phyloP scores from a whole-genome alignment of 2,797 vertebrate genomes.

The Yasuhikotakia modesta region DNA sequence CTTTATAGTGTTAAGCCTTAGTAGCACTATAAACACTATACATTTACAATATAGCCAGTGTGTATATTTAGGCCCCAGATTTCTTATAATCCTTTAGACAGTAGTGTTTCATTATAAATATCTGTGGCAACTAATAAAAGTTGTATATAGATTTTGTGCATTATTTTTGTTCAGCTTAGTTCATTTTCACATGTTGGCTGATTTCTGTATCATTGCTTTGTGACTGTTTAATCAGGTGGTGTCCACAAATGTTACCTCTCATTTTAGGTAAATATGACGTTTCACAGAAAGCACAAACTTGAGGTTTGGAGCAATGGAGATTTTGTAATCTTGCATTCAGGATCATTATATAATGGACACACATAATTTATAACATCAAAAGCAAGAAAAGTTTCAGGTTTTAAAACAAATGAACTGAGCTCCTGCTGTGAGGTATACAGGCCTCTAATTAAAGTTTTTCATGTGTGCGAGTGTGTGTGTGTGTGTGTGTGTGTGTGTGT shows the following conservation, averaged over 20 bases:
- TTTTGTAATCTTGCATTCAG: not conserved
- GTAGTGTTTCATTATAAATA: not conserved
- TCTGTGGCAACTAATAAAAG: not conserved
- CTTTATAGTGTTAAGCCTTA: conserved; percentile 7
- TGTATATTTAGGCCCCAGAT: not conserved
- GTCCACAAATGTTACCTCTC: not conserved
- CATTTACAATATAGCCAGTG: not conserved
- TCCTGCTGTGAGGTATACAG: conserved; percentile 45
- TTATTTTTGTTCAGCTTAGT: no score
- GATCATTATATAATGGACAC: not conserved
- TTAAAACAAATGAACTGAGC: conserved; percentile 18
- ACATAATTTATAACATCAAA: not conserved
- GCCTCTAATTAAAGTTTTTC: conserved; percentile 67
- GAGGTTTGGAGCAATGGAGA: not conserved
- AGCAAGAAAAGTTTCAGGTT: not conserved
- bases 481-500: conserved; percentile 53
- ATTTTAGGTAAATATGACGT: not conserved
- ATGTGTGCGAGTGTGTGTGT: conserved; percentile 51
- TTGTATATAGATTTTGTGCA: not conserved
- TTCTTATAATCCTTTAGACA: not conserved
- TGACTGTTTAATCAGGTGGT: not conserved
- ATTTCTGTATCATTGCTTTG: no score
- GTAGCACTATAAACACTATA: no score
- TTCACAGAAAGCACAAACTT: conserved; percentile 5
- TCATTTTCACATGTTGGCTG: no score